A percentile compares a stretch with the other conserved stretches of the same genome.
These are phyloP conservation scores for Zaprionus gabonicus DNA, from an alignment of 1,140 invertebrate genomes.

Conservation along the genomic window DNA sequence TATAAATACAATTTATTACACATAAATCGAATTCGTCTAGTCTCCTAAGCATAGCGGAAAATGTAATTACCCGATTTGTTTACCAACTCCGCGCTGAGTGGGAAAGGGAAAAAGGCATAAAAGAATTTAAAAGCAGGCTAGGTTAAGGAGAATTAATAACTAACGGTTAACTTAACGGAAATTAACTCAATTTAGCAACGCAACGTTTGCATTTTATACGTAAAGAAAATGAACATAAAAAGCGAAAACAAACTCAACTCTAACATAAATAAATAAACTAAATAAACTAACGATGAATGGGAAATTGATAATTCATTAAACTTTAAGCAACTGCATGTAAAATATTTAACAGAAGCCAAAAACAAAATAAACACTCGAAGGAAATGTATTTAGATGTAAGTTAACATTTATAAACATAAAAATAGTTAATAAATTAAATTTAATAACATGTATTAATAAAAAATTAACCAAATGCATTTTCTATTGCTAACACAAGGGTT, in stretches of 20 bases:
- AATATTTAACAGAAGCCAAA: conserved; percentile 67
- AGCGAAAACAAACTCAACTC: conserved; percentile 33
- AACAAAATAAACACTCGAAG: conserved; percentile 28
- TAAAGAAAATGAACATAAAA: conserved; percentile 49
- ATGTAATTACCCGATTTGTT: conserved; percentile 62
- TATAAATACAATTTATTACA: conserved; percentile 60
- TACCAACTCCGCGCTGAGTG: conserved; percentile 15
- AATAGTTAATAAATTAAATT: conserved; percentile 71
- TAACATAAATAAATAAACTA: conserved; percentile 23
- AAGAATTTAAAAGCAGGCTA: conserved; percentile 71
- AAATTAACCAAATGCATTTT: not conserved
- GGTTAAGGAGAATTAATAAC: conserved; percentile 63
- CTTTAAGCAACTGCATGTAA: conserved; percentile 78
- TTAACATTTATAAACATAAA: conserved; percentile 64
- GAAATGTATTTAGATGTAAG: conserved; percentile 65
- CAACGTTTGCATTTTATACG: conserved; percentile 77
- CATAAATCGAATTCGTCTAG: conserved; percentile 69
- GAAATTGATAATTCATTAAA: conserved; percentile 49
- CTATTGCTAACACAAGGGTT: not conserved
- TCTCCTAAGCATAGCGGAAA: conserved; percentile 67
- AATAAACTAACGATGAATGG: conserved; percentile 55
- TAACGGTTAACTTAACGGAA: conserved; percentile 56
- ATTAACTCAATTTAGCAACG: conserved; percentile 76
- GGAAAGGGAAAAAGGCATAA: conserved; percentile 22
- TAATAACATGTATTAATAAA: conserved; percentile 75